Base-by-base conservation (phyloP, 2,113 vertebrate species). In the Neomonachus schauinslandi region DNA sequence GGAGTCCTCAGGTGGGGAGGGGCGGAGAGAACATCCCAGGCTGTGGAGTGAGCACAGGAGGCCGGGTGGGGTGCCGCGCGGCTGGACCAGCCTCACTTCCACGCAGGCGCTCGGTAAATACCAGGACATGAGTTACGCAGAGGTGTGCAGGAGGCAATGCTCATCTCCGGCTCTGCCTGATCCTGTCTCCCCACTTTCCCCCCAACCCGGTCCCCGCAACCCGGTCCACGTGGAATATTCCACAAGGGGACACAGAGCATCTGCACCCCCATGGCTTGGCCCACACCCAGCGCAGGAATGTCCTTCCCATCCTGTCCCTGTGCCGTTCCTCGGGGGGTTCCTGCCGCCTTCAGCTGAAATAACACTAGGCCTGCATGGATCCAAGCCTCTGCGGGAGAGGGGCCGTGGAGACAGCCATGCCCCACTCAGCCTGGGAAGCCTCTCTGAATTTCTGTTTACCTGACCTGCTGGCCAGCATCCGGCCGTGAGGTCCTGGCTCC, bases 311-410 rank as follows among this genome's bases (percentile, higher is more conserved):
- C 11, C 5, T 5, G 19, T 11, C 19, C 39, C 88, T 13, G 22
- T 3, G 3, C 11, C 1, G 0, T 63, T 36, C 84, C 4, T 21
- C 16, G 1, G 3, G 1, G 12, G 9, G 24, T 85, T 87, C 86
- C 87, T 89, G 16, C 0, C 0, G 2, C 61, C 39, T 61, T 51
- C 98, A 97, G 98, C 98, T 98, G 98, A 97, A 98, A 98, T 95
- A 98, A 98, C 95, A 98, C 65, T 4, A 33, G 28, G 33, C 76
- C 18, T 76, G 51, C 24, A 46, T 67, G 61, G 26, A 96, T 86
- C 46, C 86, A 95, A 98, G 95, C 94, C 97, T 13, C 79, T 81
- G 65, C 13, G 63, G 90, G 97, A 96, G 59, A 65, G 7, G 24
- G 22, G 97, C 63, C 0, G 2, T 28, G 69, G 83, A 63, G 97